These are phyloP conservation scores for Magallana gigas DNA, from an alignment of 1,140 invertebrate genomes.

Conservation along the genomic window DNA sequence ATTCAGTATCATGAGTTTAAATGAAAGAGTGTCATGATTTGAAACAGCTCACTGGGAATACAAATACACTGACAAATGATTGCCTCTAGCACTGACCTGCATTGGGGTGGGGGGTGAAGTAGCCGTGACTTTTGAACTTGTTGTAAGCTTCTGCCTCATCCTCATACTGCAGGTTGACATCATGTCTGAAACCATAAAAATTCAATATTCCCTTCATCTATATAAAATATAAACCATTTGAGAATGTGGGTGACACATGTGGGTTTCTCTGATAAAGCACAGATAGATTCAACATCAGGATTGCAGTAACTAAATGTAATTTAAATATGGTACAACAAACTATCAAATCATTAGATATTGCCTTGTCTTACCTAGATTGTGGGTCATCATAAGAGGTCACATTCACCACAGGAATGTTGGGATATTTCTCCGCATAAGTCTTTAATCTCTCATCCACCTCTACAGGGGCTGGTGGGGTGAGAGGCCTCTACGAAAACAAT, in stretches of 20 bases:
- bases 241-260: too few species aligned
- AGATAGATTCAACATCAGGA: too few species aligned
- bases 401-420: slow-evolving; percentile 67
- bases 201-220: background rate
- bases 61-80: too few species aligned
- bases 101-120: slow-evolving; percentile 74
- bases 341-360: too few species aligned
- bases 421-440: slow-evolving; percentile 63
- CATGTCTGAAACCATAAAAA: slow-evolving; percentile 46
- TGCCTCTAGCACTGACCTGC: slow-evolving; percentile 45
- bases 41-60: background rate
- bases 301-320: too few species aligned
- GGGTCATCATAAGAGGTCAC: slow-evolving; percentile 39
- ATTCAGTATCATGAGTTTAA: background rate
- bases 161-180: slow-evolving; percentile 70
- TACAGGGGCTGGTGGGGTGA: background rate
- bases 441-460: slow-evolving; percentile 18
- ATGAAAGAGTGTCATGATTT: too few species aligned
- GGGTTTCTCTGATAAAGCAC: too few species aligned
- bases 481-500: background rate
- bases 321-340: too few species aligned
- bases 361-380: slow-evolving; percentile 7
- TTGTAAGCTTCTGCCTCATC: slow-evolving; percentile 76
- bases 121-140: slow-evolving; percentile 75
- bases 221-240: too few species aligned